These are phyloP conservation scores for Epinephelus awoara DNA, from an alignment of 2,797 vertebrate species.

Conservation along the genomic window DNA sequence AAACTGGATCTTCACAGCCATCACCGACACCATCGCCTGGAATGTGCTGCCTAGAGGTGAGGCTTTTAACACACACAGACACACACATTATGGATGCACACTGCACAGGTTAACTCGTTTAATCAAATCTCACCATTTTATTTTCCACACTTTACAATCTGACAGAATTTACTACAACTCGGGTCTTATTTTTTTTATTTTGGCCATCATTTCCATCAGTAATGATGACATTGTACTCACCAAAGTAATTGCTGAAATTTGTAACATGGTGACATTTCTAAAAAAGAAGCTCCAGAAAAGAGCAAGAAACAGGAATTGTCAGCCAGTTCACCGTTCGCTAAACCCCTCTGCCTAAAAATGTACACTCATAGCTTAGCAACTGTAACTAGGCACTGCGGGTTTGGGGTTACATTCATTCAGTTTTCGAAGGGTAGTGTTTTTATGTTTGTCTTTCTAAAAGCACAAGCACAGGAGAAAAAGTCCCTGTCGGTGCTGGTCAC, in stretches of 20 bases:
- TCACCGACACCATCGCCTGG: conserved; percentile 99
- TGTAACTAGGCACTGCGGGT: too few relatives aligned
- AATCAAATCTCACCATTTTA: background rate
- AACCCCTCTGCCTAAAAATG: too few relatives aligned
- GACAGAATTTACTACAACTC: background rate
- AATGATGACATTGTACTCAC: background rate
- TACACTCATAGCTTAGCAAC: too few relatives aligned
- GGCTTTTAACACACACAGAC: conserved; percentile 14
- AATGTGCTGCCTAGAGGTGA: conserved; percentile 97
- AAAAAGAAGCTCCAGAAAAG: too few relatives aligned
- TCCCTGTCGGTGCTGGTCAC: too few relatives aligned
- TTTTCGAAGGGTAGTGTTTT: too few relatives aligned
- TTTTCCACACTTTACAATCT: background rate
- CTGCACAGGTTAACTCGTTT: background rate
- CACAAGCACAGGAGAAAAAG: too few relatives aligned
- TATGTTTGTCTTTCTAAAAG: too few relatives aligned
- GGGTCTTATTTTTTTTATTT: background rate
- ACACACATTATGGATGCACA: background rate
- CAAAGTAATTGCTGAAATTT: background rate
- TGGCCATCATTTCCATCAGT: background rate
- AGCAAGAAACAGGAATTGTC: too few relatives aligned
- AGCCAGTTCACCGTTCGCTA: too few relatives aligned
- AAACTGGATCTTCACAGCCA: conserved; percentile 99
- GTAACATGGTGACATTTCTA: background rate
- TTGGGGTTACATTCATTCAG: too few relatives aligned